These are phyloP conservation scores for Epicauta chinensis DNA, from an alignment of 1,140 invertebrate species.

Conservation along the genomic window DNA sequence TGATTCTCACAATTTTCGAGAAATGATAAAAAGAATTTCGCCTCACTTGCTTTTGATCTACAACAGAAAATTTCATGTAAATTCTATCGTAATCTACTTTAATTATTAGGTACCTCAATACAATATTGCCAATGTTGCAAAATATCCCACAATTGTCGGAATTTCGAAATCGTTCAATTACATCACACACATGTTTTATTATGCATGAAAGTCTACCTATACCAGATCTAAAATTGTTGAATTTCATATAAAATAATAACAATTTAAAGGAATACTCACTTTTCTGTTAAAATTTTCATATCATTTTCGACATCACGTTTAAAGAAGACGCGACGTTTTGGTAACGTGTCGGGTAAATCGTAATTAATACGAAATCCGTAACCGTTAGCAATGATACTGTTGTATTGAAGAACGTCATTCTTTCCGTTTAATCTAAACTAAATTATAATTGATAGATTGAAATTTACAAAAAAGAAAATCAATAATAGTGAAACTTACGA, in stretches of 20 bases:
- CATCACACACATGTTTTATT: constrained; percentile 24
- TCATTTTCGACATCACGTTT: constrained; percentile 31
- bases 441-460: background rate
- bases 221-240: constrained; percentile 18
- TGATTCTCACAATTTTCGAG: constrained; percentile 25
- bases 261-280: no score
- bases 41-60: constrained; percentile 15
- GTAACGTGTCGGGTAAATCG: constrained; percentile 27
- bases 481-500: constrained; percentile 33
- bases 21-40: constrained; percentile 24
- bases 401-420: constrained; percentile 28
- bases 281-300: constrained; percentile 23
- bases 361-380: constrained; percentile 33
- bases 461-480: background rate
- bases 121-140: constrained; percentile 32
- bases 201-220: constrained; percentile 24
- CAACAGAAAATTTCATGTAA: background rate
- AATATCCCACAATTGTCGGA: constrained; percentile 31
- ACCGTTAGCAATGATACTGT: constrained; percentile 29
- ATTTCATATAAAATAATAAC: background rate
- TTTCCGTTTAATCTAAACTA: constrained; percentile 34
- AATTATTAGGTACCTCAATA: constrained; percentile 25
- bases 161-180: constrained; percentile 17
- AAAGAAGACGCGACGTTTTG: constrained; percentile 27
- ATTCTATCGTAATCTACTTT: background rate